These are phyloP conservation scores for Leptobrachium leishanense DNA, from an alignment of 2,113 vertebrate genomes.

Conservation along the genomic window DNA sequence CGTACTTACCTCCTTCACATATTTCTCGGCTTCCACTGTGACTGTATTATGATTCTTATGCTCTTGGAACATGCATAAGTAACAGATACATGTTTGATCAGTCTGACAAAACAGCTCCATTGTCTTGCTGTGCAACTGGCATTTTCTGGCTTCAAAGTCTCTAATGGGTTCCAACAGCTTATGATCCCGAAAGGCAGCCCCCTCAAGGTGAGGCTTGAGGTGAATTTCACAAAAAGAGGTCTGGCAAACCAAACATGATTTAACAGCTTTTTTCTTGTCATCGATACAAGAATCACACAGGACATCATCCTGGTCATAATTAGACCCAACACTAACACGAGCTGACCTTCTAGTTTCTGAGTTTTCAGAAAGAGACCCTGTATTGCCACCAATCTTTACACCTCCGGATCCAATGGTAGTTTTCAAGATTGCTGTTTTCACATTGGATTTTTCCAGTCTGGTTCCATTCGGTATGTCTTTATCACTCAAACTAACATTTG, in stretches of 20 bases:
- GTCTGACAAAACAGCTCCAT: conserved; percentile 90
- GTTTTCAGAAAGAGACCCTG: not conserved
- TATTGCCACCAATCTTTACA: conserved; percentile 13
- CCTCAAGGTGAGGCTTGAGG: conserved; percentile 88
- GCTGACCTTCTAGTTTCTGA: conserved; percentile 17
- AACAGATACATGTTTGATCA: conserved; percentile 85
- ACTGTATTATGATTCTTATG: conserved; percentile 83
- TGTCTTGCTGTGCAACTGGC: conserved; percentile 78
- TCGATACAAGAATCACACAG: conserved; percentile 90
- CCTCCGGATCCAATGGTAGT: conserved; percentile 7
- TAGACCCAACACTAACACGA: conserved; percentile 53
- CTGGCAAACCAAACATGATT: conserved; percentile 92
- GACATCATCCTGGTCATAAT: conserved; percentile 69
- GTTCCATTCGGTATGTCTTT: conserved; percentile 24
- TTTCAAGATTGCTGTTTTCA: conserved; percentile 11
- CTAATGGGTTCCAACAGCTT: conserved; percentile 84
- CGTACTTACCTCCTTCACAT: conserved; percentile 76
- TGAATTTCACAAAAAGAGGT: conserved; percentile 92
- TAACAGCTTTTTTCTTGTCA: conserved; percentile 85
- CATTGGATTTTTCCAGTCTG: conserved; percentile 6
- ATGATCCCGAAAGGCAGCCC: conserved; percentile 90
- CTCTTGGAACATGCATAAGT: conserved; percentile 85
- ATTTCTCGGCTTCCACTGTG: conserved; percentile 77
- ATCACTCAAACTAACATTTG: not conserved
- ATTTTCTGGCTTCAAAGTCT: conserved; percentile 82